Evolutionary conservation across 2,797 vertebrate genomes (phyloP).

Genomic region (Cynodonichthys magdalenae): DNA sequence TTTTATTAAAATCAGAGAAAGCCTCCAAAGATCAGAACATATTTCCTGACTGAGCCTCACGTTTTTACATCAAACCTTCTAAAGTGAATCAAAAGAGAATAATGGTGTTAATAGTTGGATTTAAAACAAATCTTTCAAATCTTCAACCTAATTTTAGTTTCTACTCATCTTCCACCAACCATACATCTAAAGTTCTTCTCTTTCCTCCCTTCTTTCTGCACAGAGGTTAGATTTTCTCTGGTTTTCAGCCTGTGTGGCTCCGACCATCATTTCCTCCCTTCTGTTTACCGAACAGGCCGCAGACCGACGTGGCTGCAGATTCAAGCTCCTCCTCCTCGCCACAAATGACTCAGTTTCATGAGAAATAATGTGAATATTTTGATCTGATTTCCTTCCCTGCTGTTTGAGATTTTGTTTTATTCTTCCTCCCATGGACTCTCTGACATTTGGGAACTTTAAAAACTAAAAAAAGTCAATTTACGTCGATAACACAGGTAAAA

Average conservation of each 20-base stretch:
- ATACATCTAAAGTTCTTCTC: neutral
- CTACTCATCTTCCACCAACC: no score
- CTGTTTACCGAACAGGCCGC: slow-evolving; percentile 72
- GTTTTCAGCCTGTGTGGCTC: slow-evolving; percentile 66
- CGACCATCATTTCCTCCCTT: slow-evolving; percentile 58
- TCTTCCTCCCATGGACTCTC: slow-evolving; percentile 35
- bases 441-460: no score
- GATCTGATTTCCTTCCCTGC: slow-evolving; percentile 63
- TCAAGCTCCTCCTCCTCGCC: slow-evolving; percentile 54
- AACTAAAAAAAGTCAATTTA: no score
- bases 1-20: no score
- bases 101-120: no score
- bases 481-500: no score
- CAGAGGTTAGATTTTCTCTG: slow-evolving; percentile 39
- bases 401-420: slow-evolving; percentile 60
- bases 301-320: slow-evolving; percentile 53
- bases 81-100: no score
- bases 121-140: no score
- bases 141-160: neutral
- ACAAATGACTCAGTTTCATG: slow-evolving; percentile 53
- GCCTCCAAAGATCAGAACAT: no score
- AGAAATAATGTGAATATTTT: slow-evolving; percentile 64
- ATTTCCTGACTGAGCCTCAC: no score
- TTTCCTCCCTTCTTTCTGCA: slow-evolving; percentile 58
- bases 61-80: no score